Evolutionary conservation across 1,140 invertebrate genomes (phyloP).

Genomic region (Eubasilissa regina): DNA sequence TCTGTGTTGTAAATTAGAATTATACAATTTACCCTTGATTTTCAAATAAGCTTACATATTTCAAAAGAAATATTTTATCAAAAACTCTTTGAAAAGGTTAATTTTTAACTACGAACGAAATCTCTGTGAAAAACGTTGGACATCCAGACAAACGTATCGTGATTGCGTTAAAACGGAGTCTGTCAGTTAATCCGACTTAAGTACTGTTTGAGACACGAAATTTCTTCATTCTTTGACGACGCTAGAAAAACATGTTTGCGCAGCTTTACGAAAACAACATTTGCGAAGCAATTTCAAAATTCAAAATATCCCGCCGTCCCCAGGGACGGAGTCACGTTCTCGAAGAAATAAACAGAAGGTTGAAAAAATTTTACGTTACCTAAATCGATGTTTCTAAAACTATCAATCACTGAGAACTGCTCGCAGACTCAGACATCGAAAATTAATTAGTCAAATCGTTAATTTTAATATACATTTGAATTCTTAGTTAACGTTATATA

Average conservation of each 20-base stretch:
- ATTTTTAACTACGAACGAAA: too few species aligned
- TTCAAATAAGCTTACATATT: too few species aligned
- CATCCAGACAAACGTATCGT: constrained; percentile 6
- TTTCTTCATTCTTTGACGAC: constrained; percentile 10
- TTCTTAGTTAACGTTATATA: too few species aligned
- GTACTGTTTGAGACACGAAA: constrained; percentile 15
- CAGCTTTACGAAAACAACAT: constrained; percentile 7
- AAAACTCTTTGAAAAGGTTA: too few species aligned
- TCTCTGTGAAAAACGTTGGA: too few species aligned
- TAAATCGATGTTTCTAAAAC: neutral
- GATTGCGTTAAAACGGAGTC: neutral
- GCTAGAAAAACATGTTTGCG: constrained; percentile 30
- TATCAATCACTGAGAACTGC: too few species aligned
- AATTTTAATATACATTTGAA: too few species aligned
- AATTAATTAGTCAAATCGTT: too few species aligned
- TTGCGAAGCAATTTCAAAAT: constrained; percentile 6
- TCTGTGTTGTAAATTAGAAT: too few species aligned
- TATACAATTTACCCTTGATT: too few species aligned
- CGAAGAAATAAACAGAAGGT: neutral
- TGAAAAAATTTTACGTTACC: neutral
- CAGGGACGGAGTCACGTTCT: neutral
- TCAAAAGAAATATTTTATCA: too few species aligned
- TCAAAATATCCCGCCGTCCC: constrained; percentile 4
- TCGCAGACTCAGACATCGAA: too few species aligned
- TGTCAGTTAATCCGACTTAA: neutral